Conservation (phyloP, 2,888 invertebrate genomes). For the Brachypterus glaber region DNA sequence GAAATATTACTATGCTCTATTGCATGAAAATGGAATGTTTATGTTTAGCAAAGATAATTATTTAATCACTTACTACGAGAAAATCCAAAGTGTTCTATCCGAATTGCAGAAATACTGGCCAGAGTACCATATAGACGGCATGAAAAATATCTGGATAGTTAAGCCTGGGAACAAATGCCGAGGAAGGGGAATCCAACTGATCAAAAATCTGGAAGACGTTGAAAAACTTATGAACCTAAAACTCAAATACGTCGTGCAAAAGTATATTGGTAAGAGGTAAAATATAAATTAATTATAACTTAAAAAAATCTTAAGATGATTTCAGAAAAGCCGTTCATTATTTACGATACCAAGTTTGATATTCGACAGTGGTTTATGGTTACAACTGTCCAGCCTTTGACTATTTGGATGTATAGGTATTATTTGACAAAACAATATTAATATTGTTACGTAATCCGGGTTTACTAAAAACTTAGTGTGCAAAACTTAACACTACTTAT, state of each 20-base stretch:
- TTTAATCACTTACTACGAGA: conserved; percentile 31
- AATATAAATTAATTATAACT: neutral
- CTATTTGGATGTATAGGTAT: conserved; percentile 87
- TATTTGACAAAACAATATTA: no score
- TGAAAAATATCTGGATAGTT: conserved; percentile 85
- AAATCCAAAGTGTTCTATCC: conserved; percentile 52
- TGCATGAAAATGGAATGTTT: conserved; percentile 49
- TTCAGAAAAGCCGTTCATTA: conserved; percentile 77
- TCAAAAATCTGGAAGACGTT: conserved; percentile 80
- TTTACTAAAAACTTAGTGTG: no score
- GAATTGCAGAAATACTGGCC: conserved; percentile 67
- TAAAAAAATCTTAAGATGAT: conserved; percentile 28
- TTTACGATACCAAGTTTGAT: conserved; percentile 89
- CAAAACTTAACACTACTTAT: no score
- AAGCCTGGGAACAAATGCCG: conserved; percentile 92
- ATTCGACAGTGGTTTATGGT: conserved; percentile 93
- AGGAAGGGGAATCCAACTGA: conserved; percentile 79
- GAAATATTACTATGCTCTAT: conserved; percentile 55
- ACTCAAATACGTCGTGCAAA: conserved; percentile 84
- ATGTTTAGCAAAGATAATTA: conserved; percentile 20
- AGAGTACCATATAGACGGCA: conserved; percentile 75
- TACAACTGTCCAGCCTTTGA: conserved; percentile 81
- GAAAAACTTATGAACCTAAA: conserved; percentile 58
- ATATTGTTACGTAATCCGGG: no score
- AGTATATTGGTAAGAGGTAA: conserved; percentile 72